These are phyloP conservation scores for Drosophila sp. DNA, from an alignment of 1,140 invertebrate genomes.

Conservation along the genomic window DNA sequence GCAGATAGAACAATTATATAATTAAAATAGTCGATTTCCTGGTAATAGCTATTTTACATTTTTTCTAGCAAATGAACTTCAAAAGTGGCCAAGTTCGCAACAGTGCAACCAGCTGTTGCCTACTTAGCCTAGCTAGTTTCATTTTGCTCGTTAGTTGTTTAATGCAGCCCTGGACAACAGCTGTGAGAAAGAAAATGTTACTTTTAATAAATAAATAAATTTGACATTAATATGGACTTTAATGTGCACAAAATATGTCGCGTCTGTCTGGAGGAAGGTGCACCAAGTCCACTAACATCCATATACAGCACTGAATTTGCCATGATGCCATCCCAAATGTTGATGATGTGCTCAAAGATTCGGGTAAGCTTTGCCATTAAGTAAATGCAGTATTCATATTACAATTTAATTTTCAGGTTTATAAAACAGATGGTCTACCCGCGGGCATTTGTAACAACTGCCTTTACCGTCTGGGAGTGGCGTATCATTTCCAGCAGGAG, in stretches of 20 bases:
- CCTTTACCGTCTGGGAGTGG: constrained; percentile 87
- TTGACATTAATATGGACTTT: constrained; percentile 64
- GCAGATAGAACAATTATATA: no score
- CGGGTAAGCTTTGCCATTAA: constrained; percentile 84
- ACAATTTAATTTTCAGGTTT: constrained; percentile 85
- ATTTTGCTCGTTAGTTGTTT: not conserved
- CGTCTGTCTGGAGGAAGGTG: constrained; percentile 88
- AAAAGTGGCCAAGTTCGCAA: no score
- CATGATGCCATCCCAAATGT: constrained; percentile 87
- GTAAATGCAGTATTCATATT: not conserved
- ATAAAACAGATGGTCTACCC: constrained; percentile 87
- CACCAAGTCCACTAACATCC: constrained; percentile 85
- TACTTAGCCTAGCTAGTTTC: not conserved
- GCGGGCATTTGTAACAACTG: constrained; percentile 88
- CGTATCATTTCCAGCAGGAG: constrained; percentile 89
- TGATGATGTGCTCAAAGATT: constrained; percentile 88
- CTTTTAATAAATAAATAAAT: constrained; percentile 3
- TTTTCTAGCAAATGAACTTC: no score
- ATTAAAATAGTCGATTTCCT: no score
- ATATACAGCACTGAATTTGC: constrained; percentile 88
- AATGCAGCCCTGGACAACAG: constrained; percentile 23
- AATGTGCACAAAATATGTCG: constrained; percentile 86
- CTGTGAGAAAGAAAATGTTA: constrained; percentile 14
- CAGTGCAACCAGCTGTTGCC: no score
- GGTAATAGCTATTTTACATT: no score